phyloP scores from a whole-genome alignment of 2,113 vertebrate genomes.

The Ailurus styani region DNA sequence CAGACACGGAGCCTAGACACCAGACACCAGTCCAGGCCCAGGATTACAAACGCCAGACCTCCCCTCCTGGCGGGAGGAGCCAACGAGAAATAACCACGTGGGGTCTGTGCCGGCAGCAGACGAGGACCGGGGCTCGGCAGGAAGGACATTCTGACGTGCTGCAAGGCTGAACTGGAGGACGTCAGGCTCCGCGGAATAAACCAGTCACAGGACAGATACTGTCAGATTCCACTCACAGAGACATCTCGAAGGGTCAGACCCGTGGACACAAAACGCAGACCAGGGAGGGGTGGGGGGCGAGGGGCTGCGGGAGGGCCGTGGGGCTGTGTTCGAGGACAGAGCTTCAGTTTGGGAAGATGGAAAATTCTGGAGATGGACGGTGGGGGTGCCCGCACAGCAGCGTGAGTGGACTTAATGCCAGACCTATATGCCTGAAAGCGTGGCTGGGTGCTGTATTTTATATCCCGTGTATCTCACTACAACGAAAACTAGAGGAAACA shows the following conservation, averaged over 20 bases:
- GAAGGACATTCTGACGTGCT: fast-evolving
- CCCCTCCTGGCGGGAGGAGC: not conserved
- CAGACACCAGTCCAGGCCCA: not conserved
- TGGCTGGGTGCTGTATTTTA: not conserved
- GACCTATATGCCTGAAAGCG: not conserved
- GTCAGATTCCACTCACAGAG: not conserved
- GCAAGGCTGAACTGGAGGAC: not conserved
- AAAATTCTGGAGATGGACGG: not conserved
- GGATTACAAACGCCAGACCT: not conserved
- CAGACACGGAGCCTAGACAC: not conserved
- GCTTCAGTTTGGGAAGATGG: not conserved
- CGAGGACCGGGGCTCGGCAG: too few relatives aligned
- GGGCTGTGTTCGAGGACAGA: not conserved
- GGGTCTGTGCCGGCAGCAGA: too few relatives aligned
- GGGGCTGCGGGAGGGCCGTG: not conserved
- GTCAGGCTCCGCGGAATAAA: fast-evolving
- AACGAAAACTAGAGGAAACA: not conserved
- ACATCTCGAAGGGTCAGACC: not conserved
- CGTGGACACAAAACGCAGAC: not conserved
- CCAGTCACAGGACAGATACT: not conserved
- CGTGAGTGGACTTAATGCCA: not conserved
- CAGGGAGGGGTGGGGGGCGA: not conserved
- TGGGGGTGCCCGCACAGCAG: not conserved
- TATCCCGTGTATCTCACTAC: too few relatives aligned
- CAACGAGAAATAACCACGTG: not conserved